These are phyloP conservation scores for Fukomys damarensis DNA, from an alignment of 2,113 vertebrate species.

Conservation along the genomic window DNA sequence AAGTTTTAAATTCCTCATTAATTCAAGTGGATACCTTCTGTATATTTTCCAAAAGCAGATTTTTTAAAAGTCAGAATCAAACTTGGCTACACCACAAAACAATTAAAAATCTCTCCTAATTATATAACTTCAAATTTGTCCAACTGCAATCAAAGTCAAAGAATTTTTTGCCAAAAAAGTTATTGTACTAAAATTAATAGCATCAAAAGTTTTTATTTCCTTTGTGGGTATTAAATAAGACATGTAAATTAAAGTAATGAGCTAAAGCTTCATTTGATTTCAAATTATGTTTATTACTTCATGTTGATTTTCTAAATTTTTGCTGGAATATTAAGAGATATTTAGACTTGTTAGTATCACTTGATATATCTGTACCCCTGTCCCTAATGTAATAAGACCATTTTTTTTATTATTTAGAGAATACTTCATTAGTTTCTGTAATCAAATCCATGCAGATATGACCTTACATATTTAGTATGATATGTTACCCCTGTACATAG, in stretches of 20 bases:
- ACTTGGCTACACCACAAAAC: conserved; percentile 21
- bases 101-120: background rate
- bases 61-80: background rate
- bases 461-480: too few species aligned
- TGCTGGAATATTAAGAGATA: background rate
- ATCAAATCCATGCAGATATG: too few species aligned
- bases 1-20: conserved; percentile 38
- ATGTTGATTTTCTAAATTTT: background rate
- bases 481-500: too few species aligned
- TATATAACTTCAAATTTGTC: background rate
- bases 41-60: conserved; percentile 19
- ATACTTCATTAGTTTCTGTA: too few species aligned
- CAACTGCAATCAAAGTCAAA: background rate
- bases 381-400: background rate
- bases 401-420: too few species aligned
- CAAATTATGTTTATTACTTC: background rate
- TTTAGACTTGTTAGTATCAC: background rate
- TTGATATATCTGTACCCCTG: background rate
- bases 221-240: background rate
- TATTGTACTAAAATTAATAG: background rate
- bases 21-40: background rate
- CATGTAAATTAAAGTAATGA: background rate
- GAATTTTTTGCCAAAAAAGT: background rate
- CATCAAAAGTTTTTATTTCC: background rate
- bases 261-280: background rate